Base-by-base conservation (phyloP, 2,888 invertebrate species). In the Sinotaia quadrata region DNA sequence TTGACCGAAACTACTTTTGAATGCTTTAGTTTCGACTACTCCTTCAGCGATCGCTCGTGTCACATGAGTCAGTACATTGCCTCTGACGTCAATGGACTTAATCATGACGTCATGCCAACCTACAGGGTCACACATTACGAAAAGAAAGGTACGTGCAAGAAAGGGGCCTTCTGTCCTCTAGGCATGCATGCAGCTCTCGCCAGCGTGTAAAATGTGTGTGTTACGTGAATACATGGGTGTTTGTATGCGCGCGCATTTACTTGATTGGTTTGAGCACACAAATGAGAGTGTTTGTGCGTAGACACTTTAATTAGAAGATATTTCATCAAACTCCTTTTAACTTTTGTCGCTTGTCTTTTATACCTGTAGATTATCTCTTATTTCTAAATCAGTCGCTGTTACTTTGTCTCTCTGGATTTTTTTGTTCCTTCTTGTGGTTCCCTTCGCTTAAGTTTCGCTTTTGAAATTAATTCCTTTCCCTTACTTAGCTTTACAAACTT, bases 21-120 rank as follows among this genome's bases (percentile, higher is more conserved):
- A 47, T 86, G 86, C 69, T 69, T 73, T 41, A 86, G 85, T 71
- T 85, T 86, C 74, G 85, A 86, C 69, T 86, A 81, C 71, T 73
- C 81, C 3, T 85, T 82, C 62, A 77, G 70, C 7, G 82, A 81
- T 51, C 73, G 80, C 47, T 81, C 83, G 1, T 86, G 86, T 68
- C 80, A 83, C 59, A 78, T 86, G 76, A 85, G 85, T 67, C 75
- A 84, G 58, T 84, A 82, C 62, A 80, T 84, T 10, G 83, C 85
- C 0, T 84, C 85, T 4, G 82, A 84, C 61, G 81, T 85, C 5
- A 78, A 81, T 61, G 86, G 86, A 2, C 71, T 85, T 44, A 75
- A 78, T 29, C 81, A 78, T 5, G 75, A 76, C 15, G 71, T 70
- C 36, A 74, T 77, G 37, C 77, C 75, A 12, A 72, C 75, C 31